Evolutionary conservation across 2,113 vertebrate genomes (phyloP).

Genomic region (Tetraodon nigroviridis): DNA sequence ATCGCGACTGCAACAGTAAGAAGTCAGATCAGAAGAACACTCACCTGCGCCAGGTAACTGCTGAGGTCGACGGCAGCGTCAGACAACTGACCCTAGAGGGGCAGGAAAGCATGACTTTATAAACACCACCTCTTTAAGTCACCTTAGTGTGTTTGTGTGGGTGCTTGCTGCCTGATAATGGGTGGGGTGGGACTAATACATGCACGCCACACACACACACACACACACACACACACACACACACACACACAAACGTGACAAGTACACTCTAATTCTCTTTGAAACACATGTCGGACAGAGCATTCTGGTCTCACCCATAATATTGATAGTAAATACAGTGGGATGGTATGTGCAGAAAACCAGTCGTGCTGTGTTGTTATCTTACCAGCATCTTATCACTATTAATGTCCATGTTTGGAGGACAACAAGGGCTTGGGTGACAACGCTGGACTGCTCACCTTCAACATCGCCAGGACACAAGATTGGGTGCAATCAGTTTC

Average conservation of each 20-base stretch:
- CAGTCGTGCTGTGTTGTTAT: slow-evolving; percentile 61
- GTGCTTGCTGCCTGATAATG: slow-evolving; percentile 24
- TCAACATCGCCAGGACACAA: slow-evolving; percentile 37
- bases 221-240: background rate
- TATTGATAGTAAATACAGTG: slow-evolving; percentile 76
- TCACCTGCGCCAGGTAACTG: slow-evolving; percentile 55
- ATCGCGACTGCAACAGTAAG: background rate
- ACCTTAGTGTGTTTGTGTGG: slow-evolving; percentile 21
- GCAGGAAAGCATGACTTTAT: slow-evolving; percentile 59
- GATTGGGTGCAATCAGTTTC: slow-evolving; percentile 7
- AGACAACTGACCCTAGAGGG: slow-evolving; percentile 41
- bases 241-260: slow-evolving; percentile 2
- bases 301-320: slow-evolving; percentile 65
- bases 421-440: slow-evolving; percentile 64
- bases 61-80: slow-evolving; percentile 27
- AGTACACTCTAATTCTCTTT: slow-evolving; percentile 15
- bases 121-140: slow-evolving; percentile 46
- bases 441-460: slow-evolving; percentile 58
- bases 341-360: slow-evolving; percentile 51
- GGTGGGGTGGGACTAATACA: slow-evolving; percentile 48
- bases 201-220: slow-evolving; percentile 9
- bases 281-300: slow-evolving; percentile 22
- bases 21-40: slow-evolving; percentile 34
- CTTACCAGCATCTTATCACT: slow-evolving; percentile 62
- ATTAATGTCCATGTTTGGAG: slow-evolving; percentile 66